Percentiles rank a stretch among this genome's conserved stretches.
These are phyloP conservation scores for Homarus americanus DNA, from an alignment of 1,140 invertebrate genomes.

Conservation along the genomic window DNA sequence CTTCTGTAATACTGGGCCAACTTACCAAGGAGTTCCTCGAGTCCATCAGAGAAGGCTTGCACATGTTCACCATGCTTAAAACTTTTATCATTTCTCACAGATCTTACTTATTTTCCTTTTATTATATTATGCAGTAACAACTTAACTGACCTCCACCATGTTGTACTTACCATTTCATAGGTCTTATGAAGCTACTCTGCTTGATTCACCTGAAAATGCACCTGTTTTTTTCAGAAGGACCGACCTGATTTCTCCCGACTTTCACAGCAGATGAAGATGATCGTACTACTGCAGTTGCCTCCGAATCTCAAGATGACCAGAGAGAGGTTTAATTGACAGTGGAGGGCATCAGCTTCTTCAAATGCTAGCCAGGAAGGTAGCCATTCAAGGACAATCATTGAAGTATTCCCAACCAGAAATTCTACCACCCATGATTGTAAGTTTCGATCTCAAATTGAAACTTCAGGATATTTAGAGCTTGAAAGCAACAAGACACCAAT, in stretches of 20 bases:
- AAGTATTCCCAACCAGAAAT: background rate
- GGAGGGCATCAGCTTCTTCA: background rate
- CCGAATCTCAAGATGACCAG: background rate
- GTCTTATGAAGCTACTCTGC: slow-evolving; percentile 1
- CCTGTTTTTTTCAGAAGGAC: slow-evolving; percentile 16
- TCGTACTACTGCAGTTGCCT: slow-evolving; percentile 41
- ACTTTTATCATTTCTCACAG: too few species aligned
- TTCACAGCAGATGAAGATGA: slow-evolving; percentile 66
- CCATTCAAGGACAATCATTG: background rate
- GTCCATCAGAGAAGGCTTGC: too few species aligned
- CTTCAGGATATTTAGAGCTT: background rate
- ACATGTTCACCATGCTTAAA: too few species aligned
- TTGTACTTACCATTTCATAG: too few species aligned
- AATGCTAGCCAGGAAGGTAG: background rate
- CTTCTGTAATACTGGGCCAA: too few species aligned
- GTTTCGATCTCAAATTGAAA: background rate
- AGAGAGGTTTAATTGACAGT: background rate
- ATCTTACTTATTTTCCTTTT: too few species aligned
- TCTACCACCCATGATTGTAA: background rate
- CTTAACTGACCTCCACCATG: too few species aligned
- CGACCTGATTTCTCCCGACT: slow-evolving; percentile 56
- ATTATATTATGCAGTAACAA: too few species aligned
- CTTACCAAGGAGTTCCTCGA: too few species aligned
- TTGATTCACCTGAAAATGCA: background rate
- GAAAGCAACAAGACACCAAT: background rate